Conservation (phyloP, 2,797 vertebrate genomes). For the Alauda arvensis region DNA sequence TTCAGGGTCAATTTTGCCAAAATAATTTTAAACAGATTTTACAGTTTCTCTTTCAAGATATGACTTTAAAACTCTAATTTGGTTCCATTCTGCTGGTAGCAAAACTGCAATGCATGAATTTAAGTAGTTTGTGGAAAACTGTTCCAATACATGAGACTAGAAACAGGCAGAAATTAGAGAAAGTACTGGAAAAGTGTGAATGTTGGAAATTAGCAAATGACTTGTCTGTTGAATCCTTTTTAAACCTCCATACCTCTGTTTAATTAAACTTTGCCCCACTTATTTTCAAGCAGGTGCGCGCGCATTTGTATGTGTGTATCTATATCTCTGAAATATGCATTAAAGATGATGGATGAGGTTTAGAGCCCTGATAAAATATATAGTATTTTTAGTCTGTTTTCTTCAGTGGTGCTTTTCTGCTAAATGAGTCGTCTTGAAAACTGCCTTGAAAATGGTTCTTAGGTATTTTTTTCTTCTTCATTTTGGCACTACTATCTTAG, state of each 20-base stretch:
- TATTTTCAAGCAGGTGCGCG: slow-evolving; percentile 66
- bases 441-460: slow-evolving; percentile 63
- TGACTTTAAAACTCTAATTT: slow-evolving; percentile 51
- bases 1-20: slow-evolving; percentile 59
- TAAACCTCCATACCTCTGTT: slow-evolving; percentile 54
- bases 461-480: background rate
- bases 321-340: slow-evolving; percentile 61
- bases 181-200: slow-evolving; percentile 53
- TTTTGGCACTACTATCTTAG: slow-evolving; percentile 23
- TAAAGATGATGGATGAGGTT: slow-evolving; percentile 66
- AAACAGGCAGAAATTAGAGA: slow-evolving; percentile 57
- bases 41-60: slow-evolving; percentile 51
- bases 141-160: slow-evolving; percentile 55
- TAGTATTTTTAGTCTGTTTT: slow-evolving; percentile 61
- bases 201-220: slow-evolving; percentile 62
- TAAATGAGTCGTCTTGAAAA: slow-evolving; percentile 64
- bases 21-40: slow-evolving; percentile 58
- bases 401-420: slow-evolving; percentile 62
- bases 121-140: slow-evolving; percentile 49
- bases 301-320: slow-evolving; percentile 46
- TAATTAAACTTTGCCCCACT: slow-evolving; percentile 54
- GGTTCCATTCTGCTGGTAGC: slow-evolving; percentile 35
- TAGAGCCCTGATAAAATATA: slow-evolving; percentile 51
- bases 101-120: slow-evolving; percentile 42
- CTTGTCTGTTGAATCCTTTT: slow-evolving; percentile 64